Evolutionary conservation across 2,888 invertebrate species (phyloP).

Genomic region (Protodeltote pygarga): DNA sequence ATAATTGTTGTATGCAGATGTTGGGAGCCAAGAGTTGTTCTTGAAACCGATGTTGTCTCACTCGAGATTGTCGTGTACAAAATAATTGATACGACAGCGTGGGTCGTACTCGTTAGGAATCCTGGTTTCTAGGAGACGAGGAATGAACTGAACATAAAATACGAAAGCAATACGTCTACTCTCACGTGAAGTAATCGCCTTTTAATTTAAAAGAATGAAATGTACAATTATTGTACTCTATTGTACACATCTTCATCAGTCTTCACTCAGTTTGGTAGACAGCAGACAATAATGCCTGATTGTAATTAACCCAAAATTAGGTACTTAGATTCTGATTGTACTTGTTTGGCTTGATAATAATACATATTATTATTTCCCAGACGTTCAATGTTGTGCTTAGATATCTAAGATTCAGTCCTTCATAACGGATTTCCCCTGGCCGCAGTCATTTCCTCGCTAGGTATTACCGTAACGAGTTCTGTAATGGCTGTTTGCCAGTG

Average conservation of each 20-base stretch:
- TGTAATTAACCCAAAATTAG: too few relatives aligned
- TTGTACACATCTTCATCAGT: too few relatives aligned
- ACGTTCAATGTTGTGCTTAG: slow-evolving; percentile 3
- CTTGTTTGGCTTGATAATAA: too few relatives aligned
- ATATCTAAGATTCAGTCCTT: slow-evolving; percentile 3
- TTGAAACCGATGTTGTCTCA: slow-evolving; percentile 27
- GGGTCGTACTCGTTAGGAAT: neutral
- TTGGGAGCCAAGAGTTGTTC: slow-evolving; percentile 33
- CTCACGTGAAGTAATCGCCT: slow-evolving; percentile 20
- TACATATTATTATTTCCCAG: neutral
- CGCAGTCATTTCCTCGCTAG: slow-evolving; percentile 16
- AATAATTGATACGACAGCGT: slow-evolving; percentile 13
- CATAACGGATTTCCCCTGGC: slow-evolving; percentile 41
- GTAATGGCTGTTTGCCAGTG: slow-evolving; percentile 38
- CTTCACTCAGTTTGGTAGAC: too few relatives aligned
- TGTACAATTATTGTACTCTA: slow-evolving; percentile 9
- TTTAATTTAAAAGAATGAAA: slow-evolving; percentile 24
- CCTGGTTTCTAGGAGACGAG: neutral
- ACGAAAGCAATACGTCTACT: slow-evolving; percentile 21
- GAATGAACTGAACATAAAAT: neutral
- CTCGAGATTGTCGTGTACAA: slow-evolving; percentile 1
- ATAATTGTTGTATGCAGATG: slow-evolving; percentile 46
- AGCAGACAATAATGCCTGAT: too few relatives aligned
- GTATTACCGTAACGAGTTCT: slow-evolving; percentile 17
- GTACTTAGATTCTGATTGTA: too few relatives aligned